Evolutionary conservation across 2,797 vertebrate genomes (phyloP), one percentile per base, ranked within the genome.

Genomic region (Gallinago solitaria): DNA sequence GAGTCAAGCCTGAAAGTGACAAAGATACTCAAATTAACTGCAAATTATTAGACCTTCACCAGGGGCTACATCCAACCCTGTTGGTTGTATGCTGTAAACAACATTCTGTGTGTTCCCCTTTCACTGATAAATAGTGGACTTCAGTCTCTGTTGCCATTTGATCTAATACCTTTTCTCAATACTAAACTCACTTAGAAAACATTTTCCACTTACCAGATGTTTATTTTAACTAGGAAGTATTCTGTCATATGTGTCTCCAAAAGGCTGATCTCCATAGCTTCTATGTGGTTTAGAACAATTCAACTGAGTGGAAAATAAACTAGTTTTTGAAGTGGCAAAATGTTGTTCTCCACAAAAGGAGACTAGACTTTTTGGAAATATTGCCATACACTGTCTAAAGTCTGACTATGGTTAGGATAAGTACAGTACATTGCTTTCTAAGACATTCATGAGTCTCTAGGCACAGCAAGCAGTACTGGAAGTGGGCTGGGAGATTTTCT

Each of bases 41-140:
- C n/a, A 60, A 4, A 45, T 60, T 64, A 21, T 69, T 87, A 84
- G 28, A 84, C 37, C 13, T 69, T 83, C 23, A 53, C 8, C 4
- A 0, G 3, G 47, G 12, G 9, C 11, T 81, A 2, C 17, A 50
- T 69, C 21, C 23, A 61, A 16, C 4, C 5, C 1, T 67, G 5
- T 30, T 48, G 33, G 9, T 33, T 64, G 6, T 41, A n/a, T 50
- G 12, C 13, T 63, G 15, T 59, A 24, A 76, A 67, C 10, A 56
- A 77, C 35, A n/a, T 41, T 41, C 7, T 33, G 5, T 25, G 27
- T 76, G 41, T 60, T 51, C 4, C 20, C 5, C 21, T n/a, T 37
- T 14, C 24, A 35, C 3, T 3, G 4, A 37, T 80, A 68, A 70
- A 25, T 30, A 60, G 19, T 4, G 15, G n/a, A 73, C 6, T 16